A percentile compares a stretch with the other conserved stretches of the same genome.
These are phyloP conservation scores for Malthinus flaveolus DNA, from an alignment of 2,888 invertebrate genomes.

Conservation along the genomic window DNA sequence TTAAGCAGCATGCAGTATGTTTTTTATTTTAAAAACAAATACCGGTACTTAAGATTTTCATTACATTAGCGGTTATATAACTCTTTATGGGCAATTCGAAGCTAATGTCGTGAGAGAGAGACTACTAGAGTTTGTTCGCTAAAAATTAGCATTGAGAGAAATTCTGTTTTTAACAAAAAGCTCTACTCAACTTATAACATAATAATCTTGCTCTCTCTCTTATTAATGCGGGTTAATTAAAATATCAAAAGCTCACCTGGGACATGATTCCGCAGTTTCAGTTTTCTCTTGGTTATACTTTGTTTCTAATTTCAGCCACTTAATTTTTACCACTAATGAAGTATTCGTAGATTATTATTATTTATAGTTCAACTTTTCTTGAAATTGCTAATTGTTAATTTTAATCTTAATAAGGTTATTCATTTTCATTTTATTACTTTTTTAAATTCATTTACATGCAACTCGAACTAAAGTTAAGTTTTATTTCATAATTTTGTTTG, in stretches of 20 bases:
- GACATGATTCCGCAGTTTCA: conserved; percentile 47
- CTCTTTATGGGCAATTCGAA: too few species aligned
- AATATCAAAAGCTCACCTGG: conserved; percentile 52
- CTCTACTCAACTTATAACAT: conserved; percentile 40
- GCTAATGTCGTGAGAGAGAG: too few species aligned
- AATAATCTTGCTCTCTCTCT: conserved; percentile 45
- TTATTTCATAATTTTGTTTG: too few species aligned
- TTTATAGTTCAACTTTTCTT: conserved; percentile 47
- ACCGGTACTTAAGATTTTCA: too few species aligned
- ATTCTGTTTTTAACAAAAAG: conserved; percentile 18
- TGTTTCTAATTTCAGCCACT: conserved; percentile 49
- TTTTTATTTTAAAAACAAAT: too few species aligned
- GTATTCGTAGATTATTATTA: conserved; percentile 50
- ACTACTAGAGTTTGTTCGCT: too few species aligned
- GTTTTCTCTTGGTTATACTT: conserved; percentile 48
- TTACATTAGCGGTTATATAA: too few species aligned
- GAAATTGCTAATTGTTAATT: conserved; percentile 49
- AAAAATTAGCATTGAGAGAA: background rate
- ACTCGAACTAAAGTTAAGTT: too few species aligned
- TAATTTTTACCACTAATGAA: conserved; percentile 51
- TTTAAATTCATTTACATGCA: too few species aligned
- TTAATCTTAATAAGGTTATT: conserved; percentile 43
- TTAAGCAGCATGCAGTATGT: too few species aligned
- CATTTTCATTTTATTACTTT: conserved; percentile 39
- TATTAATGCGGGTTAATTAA: conserved; percentile 53